phyloP scores from a whole-genome alignment of 2,113 vertebrate genomes.

The Salvator merianae region DNA sequence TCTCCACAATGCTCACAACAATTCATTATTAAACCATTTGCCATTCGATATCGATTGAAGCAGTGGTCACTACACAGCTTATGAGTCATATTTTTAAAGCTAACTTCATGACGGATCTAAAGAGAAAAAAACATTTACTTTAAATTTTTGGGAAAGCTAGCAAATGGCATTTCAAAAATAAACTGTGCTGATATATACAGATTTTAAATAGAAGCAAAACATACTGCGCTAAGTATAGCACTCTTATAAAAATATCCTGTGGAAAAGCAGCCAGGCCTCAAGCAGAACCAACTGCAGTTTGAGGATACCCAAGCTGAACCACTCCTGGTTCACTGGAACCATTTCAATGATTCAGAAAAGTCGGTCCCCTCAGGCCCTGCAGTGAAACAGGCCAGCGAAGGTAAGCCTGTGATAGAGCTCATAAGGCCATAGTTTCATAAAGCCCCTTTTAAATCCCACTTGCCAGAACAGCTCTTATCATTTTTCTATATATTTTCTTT shows the following conservation, averaged over 20 bases:
- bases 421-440: no score
- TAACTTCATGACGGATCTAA: slow-evolving; percentile 98
- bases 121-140: slow-evolving; percentile 33
- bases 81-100: slow-evolving; percentile 98
- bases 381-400: no score
- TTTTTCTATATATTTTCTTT: no score
- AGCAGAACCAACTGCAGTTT: no score
- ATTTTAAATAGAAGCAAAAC: neutral
- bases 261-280: no score
- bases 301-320: no score
- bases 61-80: slow-evolving; percentile 97
- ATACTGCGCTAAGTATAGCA: neutral
- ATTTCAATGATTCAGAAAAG: no score
- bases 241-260: neutral
- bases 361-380: no score
- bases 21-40: slow-evolving; percentile 98
- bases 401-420: no score
- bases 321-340: no score
- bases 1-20: slow-evolving; percentile 98
- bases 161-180: slow-evolving; percentile 2
- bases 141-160: neutral
- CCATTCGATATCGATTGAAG: slow-evolving; percentile 97
- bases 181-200: neutral
- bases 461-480: no score
- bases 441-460: no score